Evolutionary conservation across 1,140 invertebrate species (phyloP), one percentile per base, ranked within the genome.

Genomic region (Orchesella cincta): DNA sequence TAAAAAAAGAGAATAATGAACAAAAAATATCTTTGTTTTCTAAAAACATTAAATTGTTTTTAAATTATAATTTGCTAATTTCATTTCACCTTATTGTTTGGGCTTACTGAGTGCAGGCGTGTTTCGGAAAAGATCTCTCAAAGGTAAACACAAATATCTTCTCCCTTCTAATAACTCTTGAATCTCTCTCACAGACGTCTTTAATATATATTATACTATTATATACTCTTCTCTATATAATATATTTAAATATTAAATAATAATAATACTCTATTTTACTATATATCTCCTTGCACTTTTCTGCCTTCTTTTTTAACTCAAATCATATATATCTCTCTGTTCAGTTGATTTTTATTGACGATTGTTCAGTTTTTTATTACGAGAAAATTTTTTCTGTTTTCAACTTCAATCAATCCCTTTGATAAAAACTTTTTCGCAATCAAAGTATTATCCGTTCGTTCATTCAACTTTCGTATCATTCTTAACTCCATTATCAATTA

Each of bases 81-180:
- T 72, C 46, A 57, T 77, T 71, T 67, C 64, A 73, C 71, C 54
- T 78, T 81, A 80, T 80, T 81, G 79, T 80, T 78, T 82, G 76
- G 78, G 79, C 76, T 80, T 79, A 79, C 75, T 79, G 80, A 80
- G 81, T 81, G 85, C 88, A 93, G 92, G 92, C 89, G 91, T 93
- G 90, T 93, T 93, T 93, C 92, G 92, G 91, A 93, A 93, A 93
- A 92, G 92, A 92, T 93, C 92, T 89, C 92, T 93, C 90, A 93
- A 93, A 93, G 92, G 92, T 92, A 85, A 86, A 84, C 83, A 83
- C 83, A 73, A 83, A 83, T 84, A 85, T 84, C 81, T 81, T 84
- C 80, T 83, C 79, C 79, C 80, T 82, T 82, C 77, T 81, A 72
- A 73, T 73, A 73, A 73, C 34, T 73, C 67, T 73, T 51, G 62